Evolutionary conservation across 2,113 vertebrate genomes (phyloP), one percentile per base, ranked within the genome.

Genomic region (Entomyzon cyanotis): DNA sequence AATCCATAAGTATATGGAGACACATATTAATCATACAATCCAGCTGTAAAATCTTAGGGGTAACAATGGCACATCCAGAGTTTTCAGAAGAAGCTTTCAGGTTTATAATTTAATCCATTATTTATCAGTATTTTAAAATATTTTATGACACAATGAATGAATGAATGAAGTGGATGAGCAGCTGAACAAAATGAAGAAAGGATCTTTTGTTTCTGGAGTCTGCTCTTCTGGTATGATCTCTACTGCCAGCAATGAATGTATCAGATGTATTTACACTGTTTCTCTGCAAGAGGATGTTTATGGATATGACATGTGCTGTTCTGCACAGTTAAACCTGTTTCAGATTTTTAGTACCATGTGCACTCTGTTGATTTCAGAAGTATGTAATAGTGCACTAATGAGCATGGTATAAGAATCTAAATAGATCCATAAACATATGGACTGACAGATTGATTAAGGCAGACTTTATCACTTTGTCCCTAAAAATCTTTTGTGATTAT

Each of bases 401-500:
- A 90, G 13, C 5, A 4, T 68, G 44, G 7, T 84, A 9, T 56
- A 70, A 64, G 35, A 90, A 59, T 63, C 35, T 77, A 77, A 85
- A 77, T 59, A 83, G 56, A 63, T 89, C n/a, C 30, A 11, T 31
- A 88, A 50, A 53, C 63, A 77, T 69, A 41, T 71, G 77, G 42
- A 62, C 46, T 91, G 44, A 41, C 73, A 92, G 71, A 83, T 39
- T 84, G 86, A 65, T 90, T 73, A 75, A 93, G 53, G 35, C 73
- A 93, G 73, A 69, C 23, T 90, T 94, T 63, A 73, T 84, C 60
- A 87, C 33, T 90, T 92, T 87, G 63, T 83, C 65, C 80, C 56
- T 69, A 90, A 79, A 93, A 95, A 47, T 89, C 65, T n/a, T 84
- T 52, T 90, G 41, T 76, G 49, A 55, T 80, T 95, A 37, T 65